Conservation (phyloP, 2,888 invertebrate species). For the Protophormia terraenovae region DNA sequence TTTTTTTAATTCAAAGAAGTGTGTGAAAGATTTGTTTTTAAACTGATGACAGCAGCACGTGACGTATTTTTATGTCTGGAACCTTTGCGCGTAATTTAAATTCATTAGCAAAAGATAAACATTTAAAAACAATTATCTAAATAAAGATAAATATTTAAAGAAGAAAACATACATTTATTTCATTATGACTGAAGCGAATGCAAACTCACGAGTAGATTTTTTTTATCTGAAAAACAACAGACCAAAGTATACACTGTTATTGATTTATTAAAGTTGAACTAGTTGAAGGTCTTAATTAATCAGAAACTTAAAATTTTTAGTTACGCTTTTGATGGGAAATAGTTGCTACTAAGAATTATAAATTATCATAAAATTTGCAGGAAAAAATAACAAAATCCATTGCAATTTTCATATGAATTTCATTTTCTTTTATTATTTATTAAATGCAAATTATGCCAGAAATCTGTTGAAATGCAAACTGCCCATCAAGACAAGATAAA, state of each 20-base stretch:
- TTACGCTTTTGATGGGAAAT: too few relatives aligned
- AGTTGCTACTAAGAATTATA: too few relatives aligned
- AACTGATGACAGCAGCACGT: conserved; percentile 32
- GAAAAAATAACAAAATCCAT: too few relatives aligned
- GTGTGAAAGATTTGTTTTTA: neutral
- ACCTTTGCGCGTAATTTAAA: neutral
- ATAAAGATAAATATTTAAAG: conserved; percentile 17
- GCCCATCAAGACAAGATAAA: neutral
- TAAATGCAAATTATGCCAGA: neutral
- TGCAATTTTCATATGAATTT: neutral
- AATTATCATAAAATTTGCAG: too few relatives aligned
- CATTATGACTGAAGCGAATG: neutral
- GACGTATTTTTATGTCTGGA: neutral
- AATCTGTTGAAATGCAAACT: neutral
- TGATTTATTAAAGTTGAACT: neutral
- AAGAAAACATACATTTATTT: neutral
- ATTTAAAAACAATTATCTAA: conserved; percentile 16
- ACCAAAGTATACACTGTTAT: neutral
- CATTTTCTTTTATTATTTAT: too few relatives aligned
- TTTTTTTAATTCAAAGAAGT: neutral
- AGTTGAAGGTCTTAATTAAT: neutral
- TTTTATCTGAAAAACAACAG: neutral
- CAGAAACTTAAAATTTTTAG: too few relatives aligned
- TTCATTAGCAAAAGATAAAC: neutral
- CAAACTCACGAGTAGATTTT: neutral